Base-by-base conservation (phyloP, 1,140 invertebrate genomes). In the Heliothis virescens region DNA sequence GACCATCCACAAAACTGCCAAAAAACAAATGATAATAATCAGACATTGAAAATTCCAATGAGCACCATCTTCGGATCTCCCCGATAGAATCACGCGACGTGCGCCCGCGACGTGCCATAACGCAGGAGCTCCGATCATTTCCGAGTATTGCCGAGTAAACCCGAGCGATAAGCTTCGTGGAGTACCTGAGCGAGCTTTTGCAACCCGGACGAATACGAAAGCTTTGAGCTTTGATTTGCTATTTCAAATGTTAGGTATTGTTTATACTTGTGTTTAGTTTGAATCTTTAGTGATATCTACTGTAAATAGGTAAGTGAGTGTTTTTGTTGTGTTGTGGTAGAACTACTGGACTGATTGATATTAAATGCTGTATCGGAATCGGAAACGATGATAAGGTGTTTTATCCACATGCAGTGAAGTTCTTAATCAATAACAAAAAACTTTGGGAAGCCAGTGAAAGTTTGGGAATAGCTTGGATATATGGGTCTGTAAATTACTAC, bases 161-260 rank as follows among this genome's bases (percentile, higher is more conserved):
- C 21, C 21, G 4, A 53, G 21, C 67, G 12, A 52, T 52, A 71
- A 69, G 47, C 12, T 67, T 15, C 3, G 34, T 5, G 5, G 9
- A 5, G n/a, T 71, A 71, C 67, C 48, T 71, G 67, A 52, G 16
- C 67, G 48, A 71, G 48, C 67, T 71, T 69, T 71, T 52, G 67
- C 67, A 71, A 71, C 21, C 67, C 67, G 67, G 21, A 71, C 67
- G 67, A 71, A 71, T 71, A 53, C 48, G 52, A n/a, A 52, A 71
- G 67, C 13, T 52, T 7, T n/a, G 65, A 69, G 48, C 65, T 71
- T 71, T 71, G 67, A 71, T 71, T 71, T 71, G 16, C 10, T 52
- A 34, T 13, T 69, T 69, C 13, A 9, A 5, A 21, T 4, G 11
- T 53, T 53, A 9, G 26, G 21, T n/a, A 29, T 26, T 71, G 34